Base-by-base conservation (phyloP, 2,888 invertebrate species). In the Paralinhomoeus sp. region DNA sequence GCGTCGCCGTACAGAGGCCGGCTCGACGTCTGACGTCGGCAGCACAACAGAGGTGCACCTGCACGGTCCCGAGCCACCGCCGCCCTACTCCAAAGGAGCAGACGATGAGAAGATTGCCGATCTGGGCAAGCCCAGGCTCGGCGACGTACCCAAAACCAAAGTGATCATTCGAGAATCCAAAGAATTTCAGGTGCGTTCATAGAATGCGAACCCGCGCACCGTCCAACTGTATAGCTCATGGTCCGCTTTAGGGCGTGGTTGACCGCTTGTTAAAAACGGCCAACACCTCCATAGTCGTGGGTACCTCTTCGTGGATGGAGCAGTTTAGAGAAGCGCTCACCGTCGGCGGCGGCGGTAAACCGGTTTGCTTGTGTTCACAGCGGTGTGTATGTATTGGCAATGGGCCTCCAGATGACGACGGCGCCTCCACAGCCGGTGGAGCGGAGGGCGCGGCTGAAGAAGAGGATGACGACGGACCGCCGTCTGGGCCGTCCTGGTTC, bases 271-370 rank as follows among this genome's bases (percentile, higher is more conserved):
- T 97, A 53, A 87, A 91, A 71, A 76, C 87, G 62, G 87, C 91
- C 49, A 91, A 91, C 66, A 80, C 85, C 38, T 87, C 91, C 20
- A 73, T 91, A 50, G 75, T 91, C 44, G 67, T 74, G 34, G 71
- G 93, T 48, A 89, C 93, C 20, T 85, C 85, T n/a, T 85, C 89
- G 1, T 97, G 97, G 97, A 82, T 80, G 64, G 97, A 99, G 62
- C 97, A 99, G 68, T 97, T 97, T 64, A 72, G 80, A 57, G 93
- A 93, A 67, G 97, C 93, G 35, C 69, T 97, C 51, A 85, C 85
- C 37, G 89, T 93, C 42, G 81, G 77, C 60, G 75, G 84, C 59
- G 87, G 87, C 5, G 17, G 35, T 27, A 27, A 5, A 27, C 27
- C 5, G 12, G 27, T 12, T 27, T 27, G n/a, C n/a, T n/a, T n/a